Evolutionary conservation across 2,888 invertebrate genomes (phyloP), one percentile per base, ranked within the genome.

Genomic region (Polymixis flavicincta): DNA sequence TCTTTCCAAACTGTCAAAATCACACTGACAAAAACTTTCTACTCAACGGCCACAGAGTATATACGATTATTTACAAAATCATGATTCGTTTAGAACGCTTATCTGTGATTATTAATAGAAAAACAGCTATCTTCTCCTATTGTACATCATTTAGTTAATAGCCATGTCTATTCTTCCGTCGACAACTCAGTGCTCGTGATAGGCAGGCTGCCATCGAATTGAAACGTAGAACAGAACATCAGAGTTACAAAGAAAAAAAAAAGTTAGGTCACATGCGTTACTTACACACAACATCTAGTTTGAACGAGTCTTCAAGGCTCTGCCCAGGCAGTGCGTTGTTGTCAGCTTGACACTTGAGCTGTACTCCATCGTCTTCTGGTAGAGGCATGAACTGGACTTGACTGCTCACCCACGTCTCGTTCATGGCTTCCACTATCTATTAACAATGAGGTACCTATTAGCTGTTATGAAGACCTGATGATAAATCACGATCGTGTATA

Each of bases 281-380:
- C 99, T 98, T 96, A 99, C 99, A 99, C 90, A 98, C 98, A 88
- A 99, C 98, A 94, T 98, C 98, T 85, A 99, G 96, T 91, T 97
- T 97, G 93, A 98, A 98, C 50, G 97, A 97, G 94, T 99, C 98
- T 90, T 99, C 98, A 75, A 98, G 97, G 86, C 97, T 97, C 74
- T 98, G 97, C 67, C 97, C 98, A 19, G 97, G 97, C 80, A 99
- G 97, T 82, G 97, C 97, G 72, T 98, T 98, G 97, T 99, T 99
- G 92, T 98, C 98, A 9, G 98, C 98, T 89, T 98, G 98, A 93
- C 99, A 99, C 92, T 98, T 98, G 83, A 99, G 97, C 91, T 97
- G 97, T 75, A 98, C 98, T 13, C 98, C 98, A 91, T 99, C 98
- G 92, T 99, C 99, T 90, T 98, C 98, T 2, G 98, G 98, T 85